A percentile compares a stretch with the other conserved stretches of the same genome.
Conservation (phyloP, 2,888 invertebrate species). For the Andricus curvator region DNA sequence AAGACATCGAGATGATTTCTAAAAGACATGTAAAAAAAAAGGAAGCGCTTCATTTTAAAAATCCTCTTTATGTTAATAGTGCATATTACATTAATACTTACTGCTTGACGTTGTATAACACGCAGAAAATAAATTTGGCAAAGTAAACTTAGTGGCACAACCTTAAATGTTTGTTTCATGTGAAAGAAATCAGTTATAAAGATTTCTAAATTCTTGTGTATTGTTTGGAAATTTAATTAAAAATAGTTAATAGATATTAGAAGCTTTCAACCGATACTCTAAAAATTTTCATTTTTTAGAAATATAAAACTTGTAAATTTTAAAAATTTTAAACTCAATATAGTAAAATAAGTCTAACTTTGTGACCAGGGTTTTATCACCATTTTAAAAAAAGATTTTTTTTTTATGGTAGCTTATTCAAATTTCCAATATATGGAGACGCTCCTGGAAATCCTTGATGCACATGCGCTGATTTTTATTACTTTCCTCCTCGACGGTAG, state of each 20-base stretch:
- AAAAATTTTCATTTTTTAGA: neutral
- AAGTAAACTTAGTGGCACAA: neutral
- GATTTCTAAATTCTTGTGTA: neutral
- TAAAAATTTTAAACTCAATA: neutral
- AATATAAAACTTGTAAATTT: too few relatives aligned
- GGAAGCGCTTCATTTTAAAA: neutral
- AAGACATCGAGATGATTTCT: neutral
- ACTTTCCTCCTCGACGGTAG: too few relatives aligned
- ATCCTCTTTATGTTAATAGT: neutral
- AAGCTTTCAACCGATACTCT: slow-evolving; percentile 1
- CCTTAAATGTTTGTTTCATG: neutral
- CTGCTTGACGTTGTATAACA: slow-evolving; percentile 30
- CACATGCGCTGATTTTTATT: too few relatives aligned
- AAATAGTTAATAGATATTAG: neutral
- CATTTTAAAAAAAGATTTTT: too few relatives aligned
- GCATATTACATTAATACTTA: slow-evolving; percentile 7
- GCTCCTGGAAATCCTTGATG: too few relatives aligned
- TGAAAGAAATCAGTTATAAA: neutral
- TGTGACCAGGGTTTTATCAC: neutral
- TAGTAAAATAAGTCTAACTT: neutral
- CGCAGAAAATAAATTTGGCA: neutral
- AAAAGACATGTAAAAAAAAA: neutral
- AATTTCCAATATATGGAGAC: too few relatives aligned
- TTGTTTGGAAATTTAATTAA: neutral
- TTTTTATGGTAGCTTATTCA: too few relatives aligned